Conservation (phyloP, 2,113 vertebrate species). For the Indri indri region DNA sequence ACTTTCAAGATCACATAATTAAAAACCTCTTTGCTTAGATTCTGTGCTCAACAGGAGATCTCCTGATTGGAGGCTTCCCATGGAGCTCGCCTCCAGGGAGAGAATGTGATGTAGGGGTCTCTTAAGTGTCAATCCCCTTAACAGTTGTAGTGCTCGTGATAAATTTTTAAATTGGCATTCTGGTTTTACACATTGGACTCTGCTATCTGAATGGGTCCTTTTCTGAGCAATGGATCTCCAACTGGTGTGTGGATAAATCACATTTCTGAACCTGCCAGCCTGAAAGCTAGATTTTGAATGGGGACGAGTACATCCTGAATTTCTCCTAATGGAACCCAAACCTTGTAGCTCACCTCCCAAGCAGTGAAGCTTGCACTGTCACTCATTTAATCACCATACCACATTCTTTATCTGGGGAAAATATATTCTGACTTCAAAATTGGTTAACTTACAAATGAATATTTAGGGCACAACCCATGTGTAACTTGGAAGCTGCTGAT, state of each 20-base stretch:
- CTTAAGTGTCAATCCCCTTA: neutral
- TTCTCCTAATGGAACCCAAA: neutral
- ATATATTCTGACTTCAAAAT: neutral
- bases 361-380: neutral
- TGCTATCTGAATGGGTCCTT: neutral
- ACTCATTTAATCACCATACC: neutral
- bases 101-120: neutral
- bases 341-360: neutral
- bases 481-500: neutral
- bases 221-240: neutral
- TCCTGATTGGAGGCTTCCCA: neutral
- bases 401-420: neutral
- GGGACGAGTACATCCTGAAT: neutral
- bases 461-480: neutral
- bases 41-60: neutral
- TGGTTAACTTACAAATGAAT: neutral
- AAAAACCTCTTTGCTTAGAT: slow-evolving; percentile 26
- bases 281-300: neutral
- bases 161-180: neutral
- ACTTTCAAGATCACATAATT: slow-evolving; percentile 48
- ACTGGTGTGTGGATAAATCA: neutral
- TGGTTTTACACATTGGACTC: neutral
- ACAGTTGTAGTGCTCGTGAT: neutral
- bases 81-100: neutral
- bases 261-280: neutral